A percentile compares a stretch with the other conserved stretches of the same genome.
Evolutionary conservation across 2,888 invertebrate genomes (phyloP).

Genomic region (Dioctria linearis): DNA sequence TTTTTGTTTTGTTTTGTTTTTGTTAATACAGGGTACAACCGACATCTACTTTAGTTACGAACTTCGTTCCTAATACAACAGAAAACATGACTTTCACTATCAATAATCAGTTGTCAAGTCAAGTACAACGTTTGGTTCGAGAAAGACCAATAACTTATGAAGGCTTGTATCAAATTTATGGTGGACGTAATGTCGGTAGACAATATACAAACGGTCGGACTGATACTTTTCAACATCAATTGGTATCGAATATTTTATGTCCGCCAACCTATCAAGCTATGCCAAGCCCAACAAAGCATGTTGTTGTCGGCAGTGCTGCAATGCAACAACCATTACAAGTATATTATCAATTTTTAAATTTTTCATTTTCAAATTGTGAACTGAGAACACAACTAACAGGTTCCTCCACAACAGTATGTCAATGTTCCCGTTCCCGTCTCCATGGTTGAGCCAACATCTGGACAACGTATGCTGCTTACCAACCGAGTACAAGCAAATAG

Average conservation of each 20-base stretch:
- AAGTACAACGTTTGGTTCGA: slow-evolving; percentile 80
- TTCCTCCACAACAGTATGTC: slow-evolving; percentile 90
- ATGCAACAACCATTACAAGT: slow-evolving; percentile 71
- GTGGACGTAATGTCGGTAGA: slow-evolving; percentile 78
- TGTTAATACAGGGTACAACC: slow-evolving; percentile 68
- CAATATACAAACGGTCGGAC: slow-evolving; percentile 80
- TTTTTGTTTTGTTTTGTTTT: not conserved
- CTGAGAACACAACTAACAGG: slow-evolving; percentile 66
- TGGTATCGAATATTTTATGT: slow-evolving; percentile 95
- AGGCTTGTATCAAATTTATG: slow-evolving; percentile 78
- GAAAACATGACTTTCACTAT: slow-evolving; percentile 94
- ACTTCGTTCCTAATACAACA: slow-evolving; percentile 83
- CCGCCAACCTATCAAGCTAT: slow-evolving; percentile 91
- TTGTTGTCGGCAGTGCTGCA: slow-evolving; percentile 73
- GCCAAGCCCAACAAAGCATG: slow-evolving; percentile 76
- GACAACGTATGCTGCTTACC: slow-evolving; percentile 84
- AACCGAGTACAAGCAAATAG: slow-evolving; percentile 71
- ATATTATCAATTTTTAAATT: slow-evolving; percentile 56
- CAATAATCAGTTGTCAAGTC: slow-evolving; percentile 88
- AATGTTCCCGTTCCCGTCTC: slow-evolving; percentile 82
- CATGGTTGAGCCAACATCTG: slow-evolving; percentile 89
- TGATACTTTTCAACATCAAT: slow-evolving; percentile 91
- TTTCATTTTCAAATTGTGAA: slow-evolving; percentile 49
- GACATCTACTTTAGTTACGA: slow-evolving; percentile 79
- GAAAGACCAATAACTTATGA: slow-evolving; percentile 85